Base-by-base conservation (phyloP, 2,113 vertebrate genomes). In the Lanius collurio region DNA sequence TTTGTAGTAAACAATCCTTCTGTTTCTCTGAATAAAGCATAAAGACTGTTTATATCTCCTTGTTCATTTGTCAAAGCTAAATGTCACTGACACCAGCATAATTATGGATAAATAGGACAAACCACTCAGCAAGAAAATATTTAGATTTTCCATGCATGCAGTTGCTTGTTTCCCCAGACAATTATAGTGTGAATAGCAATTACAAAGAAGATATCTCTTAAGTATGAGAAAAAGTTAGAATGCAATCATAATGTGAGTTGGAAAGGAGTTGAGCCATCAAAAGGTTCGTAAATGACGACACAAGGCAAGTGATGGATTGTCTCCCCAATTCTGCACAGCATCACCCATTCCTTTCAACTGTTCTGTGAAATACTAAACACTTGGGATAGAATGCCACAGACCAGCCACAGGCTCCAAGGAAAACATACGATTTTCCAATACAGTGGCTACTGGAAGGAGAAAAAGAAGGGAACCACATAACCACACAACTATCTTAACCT, bases 21-120 rank as follows among this genome's bases (percentile, higher is more conserved):
- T 89, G 27, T 84, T 94, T 84, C 37, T 93, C 44, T 68, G 46
- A 97, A 95, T 96, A 96, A 96, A 95, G 9, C 13, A 41, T 81
- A 24, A 91, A 84, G 35, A 39, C 50, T 56, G 7, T 52, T 87
- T 62, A 14, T 73, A 83, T 85, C 53, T 89, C 55, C 26, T 90
- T 83, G 81, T 83, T 81, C 20, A 21, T 94, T 93, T 95, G 21
- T 95, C 19, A 10, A 74, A 92, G 23, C 15, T 50, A 75, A 21
- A 64, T 84, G 42, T 65, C 41, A 57, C 35, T 50, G 50, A 82
- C 69, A 81, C 16, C 33, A 55, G 30, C 9, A 18, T 70, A 65
- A 44, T 74, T 50, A 70, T 11, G 15, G 37, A 52, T 83, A 70
- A 83, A 85, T 46, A 86, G 39, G 27, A 67, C 19, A 88, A 85